Conservation (phyloP, 2,888 invertebrate species). For the Spialia ferax region DNA sequence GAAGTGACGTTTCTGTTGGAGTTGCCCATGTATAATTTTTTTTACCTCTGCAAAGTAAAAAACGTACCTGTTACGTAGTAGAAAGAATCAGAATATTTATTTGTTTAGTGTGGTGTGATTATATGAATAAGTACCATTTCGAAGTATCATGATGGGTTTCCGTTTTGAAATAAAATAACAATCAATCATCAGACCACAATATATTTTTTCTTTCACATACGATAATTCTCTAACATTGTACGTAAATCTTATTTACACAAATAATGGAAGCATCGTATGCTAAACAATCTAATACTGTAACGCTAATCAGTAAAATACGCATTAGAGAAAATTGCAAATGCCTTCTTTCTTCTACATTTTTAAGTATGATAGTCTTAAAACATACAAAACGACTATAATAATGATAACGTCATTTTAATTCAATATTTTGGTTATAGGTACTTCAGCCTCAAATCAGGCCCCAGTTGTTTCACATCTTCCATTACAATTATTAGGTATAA, state of each 20-base stretch:
- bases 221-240: slow-evolving; percentile 77
- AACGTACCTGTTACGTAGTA: too few species aligned
- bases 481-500: slow-evolving; percentile 17
- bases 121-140: too few species aligned
- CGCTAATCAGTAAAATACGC: slow-evolving; percentile 53
- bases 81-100: too few species aligned
- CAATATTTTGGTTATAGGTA: slow-evolving; percentile 39
- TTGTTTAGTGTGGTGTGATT: too few species aligned
- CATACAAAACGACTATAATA: slow-evolving; percentile 34
- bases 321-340: slow-evolving; percentile 46
- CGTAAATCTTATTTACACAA: slow-evolving; percentile 81
- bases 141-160: too few species aligned
- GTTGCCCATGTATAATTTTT: too few species aligned
- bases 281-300: slow-evolving; percentile 74
- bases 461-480: slow-evolving; percentile 15
- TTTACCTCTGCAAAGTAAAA: too few species aligned
- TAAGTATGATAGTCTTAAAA: slow-evolving; percentile 31
- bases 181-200: slow-evolving; percentile 73
- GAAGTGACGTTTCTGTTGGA: too few species aligned
- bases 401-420: slow-evolving; percentile 33
- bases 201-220: slow-evolving; percentile 69
- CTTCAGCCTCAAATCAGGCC: slow-evolving; percentile 36
- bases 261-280: slow-evolving; percentile 78
- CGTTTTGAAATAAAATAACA: slow-evolving; percentile 56
- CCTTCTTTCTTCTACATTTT: slow-evolving; percentile 27